phyloP scores from a whole-genome alignment of 30 jellyfish, hydroid and myxozoan genomes.

The Sanderia malayensis region DNA sequence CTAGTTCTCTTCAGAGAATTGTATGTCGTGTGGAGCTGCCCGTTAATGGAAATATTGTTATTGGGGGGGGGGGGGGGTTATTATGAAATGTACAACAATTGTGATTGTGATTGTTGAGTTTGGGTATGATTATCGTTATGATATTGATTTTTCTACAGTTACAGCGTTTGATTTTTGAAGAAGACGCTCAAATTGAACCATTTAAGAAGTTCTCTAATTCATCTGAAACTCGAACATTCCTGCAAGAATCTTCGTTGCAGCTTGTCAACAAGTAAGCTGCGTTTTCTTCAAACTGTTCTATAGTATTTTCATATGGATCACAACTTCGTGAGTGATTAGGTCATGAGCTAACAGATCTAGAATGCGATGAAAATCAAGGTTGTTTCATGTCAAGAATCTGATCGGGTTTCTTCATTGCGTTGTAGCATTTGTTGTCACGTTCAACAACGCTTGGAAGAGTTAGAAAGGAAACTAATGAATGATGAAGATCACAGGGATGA shows the following conservation, averaged over 20 bases:
- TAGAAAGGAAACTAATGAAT: slow-evolving; percentile 1
- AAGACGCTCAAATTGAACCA: slow-evolving; percentile 52
- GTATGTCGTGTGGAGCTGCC: no score
- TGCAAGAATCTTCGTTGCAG: slow-evolving; percentile 30
- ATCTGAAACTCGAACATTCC: slow-evolving; percentile 8
- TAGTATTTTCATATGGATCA: no score
- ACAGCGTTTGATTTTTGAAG: slow-evolving; percentile 44
- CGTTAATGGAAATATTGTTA: no score
- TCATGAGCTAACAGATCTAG: no score
- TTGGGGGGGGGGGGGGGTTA: no score
- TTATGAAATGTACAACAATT: no score
- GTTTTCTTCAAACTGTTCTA: no score
- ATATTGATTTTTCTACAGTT: slow-evolving; percentile 34
- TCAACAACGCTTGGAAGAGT: slow-evolving; percentile 2
- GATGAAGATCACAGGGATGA: slow-evolving; percentile 9
- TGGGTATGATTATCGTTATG: no score
- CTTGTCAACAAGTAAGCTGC: background rate
- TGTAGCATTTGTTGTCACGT: background rate
- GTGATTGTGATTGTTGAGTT: no score
- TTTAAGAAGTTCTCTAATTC: slow-evolving; percentile 33
- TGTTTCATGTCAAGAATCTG: background rate
- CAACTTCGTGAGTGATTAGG: no score
- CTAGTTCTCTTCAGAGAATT: no score
- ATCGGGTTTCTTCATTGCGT: background rate
- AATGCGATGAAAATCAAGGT: slow-evolving; percentile 25